Percentiles rank a stretch among this genome's conserved stretches.
phyloP scores from a whole-genome alignment of 2,113 vertebrate genomes.

The Callipepla squamata region DNA sequence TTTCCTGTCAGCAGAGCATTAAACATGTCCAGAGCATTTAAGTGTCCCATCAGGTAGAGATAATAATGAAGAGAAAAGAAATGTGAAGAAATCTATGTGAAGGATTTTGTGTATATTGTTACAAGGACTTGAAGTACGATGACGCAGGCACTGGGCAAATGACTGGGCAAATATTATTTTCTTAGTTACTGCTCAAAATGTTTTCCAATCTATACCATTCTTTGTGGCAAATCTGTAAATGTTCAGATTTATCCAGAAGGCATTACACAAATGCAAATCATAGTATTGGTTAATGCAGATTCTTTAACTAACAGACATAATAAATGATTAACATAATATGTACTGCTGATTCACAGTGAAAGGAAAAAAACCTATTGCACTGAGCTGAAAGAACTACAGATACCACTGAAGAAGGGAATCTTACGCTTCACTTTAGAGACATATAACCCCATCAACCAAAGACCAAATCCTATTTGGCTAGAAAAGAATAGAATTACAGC shows the following conservation, averaged over 20 bases:
- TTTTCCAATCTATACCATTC: not conserved
- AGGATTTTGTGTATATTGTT: not conserved
- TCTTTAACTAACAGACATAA: not conserved
- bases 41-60: not conserved
- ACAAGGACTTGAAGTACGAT: not conserved
- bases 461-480: not conserved
- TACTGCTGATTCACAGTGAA: slow-evolving; percentile 5
- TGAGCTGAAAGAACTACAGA: not conserved
- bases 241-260: not conserved
- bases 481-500: not conserved
- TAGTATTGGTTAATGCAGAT: not conserved
- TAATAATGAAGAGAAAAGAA: not conserved
- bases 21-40: not conserved
- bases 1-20: not conserved
- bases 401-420: not conserved
- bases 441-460: not conserved
- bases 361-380: not conserved
- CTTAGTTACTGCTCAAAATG: not conserved
- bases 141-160: not conserved
- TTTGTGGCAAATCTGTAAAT: not conserved
- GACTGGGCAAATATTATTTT: not conserved
- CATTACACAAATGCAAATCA: not conserved
- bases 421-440: not conserved
- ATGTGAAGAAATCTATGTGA: not conserved
- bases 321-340: slow-evolving; percentile 11